Percentiles rank a stretch among this genome's conserved stretches.
phyloP scores from a whole-genome alignment of 1,140 invertebrate species.

The Penaeus indicus region DNA sequence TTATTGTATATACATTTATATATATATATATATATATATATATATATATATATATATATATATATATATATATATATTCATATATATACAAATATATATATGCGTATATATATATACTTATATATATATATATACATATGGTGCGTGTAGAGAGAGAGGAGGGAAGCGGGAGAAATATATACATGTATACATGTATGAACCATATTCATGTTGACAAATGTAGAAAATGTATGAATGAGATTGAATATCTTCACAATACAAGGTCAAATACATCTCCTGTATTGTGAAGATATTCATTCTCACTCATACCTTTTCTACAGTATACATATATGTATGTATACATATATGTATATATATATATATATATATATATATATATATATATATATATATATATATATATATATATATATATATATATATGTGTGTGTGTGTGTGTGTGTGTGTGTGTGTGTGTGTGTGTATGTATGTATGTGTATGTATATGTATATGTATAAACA shows the following conservation, averaged over 20 bases:
- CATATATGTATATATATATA: not conserved
- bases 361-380: constrained; percentile 17
- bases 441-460: not conserved
- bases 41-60: not conserved
- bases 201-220: too few relatives aligned
- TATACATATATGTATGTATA: not conserved
- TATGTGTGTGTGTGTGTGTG: not conserved
- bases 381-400: constrained; percentile 25
- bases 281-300: too few relatives aligned
- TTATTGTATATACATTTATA: not conserved
- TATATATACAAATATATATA: constrained; percentile 10
- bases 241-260: too few relatives aligned
- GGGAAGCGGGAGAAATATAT: not conserved
- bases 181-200: constrained; percentile 16
- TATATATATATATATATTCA: constrained; percentile 2
- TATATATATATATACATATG: not conserved
- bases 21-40: constrained; percentile 10
- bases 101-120: not conserved
- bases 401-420: constrained; percentile 18
- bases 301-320: too few relatives aligned
- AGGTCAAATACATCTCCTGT: too few relatives aligned
- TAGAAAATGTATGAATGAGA: too few relatives aligned
- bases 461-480: not conserved
- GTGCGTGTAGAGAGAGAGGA: not conserved
- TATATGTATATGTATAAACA: not conserved